Conservation (phyloP, 2,113 vertebrate species). For the Clarias batrachus region DNA sequence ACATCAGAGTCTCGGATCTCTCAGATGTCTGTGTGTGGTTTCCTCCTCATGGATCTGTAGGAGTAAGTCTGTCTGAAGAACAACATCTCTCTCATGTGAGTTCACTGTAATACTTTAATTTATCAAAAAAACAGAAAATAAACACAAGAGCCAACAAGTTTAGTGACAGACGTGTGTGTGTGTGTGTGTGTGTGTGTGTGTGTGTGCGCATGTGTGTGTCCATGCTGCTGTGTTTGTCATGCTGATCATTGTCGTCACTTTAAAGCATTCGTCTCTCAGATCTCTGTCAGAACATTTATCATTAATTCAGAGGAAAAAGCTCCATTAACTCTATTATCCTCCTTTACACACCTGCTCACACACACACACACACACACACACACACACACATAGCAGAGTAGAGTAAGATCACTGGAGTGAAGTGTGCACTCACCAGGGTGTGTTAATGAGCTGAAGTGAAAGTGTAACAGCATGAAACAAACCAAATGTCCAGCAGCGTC, state of each 20-base stretch:
- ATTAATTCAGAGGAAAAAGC: constrained; percentile 47
- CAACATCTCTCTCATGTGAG: neutral
- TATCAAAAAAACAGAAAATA: neutral
- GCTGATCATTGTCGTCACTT: constrained; percentile 61
- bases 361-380: too few relatives aligned
- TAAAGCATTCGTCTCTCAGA: constrained; percentile 55
- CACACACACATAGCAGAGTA: too few relatives aligned
- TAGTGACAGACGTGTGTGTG: neutral
- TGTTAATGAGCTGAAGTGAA: neutral
- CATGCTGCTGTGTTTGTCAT: constrained; percentile 57
- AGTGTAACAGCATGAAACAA: neutral
- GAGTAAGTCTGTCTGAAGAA: constrained; percentile 20
- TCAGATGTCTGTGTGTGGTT: constrained; percentile 26
- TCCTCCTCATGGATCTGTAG: constrained; percentile 32
- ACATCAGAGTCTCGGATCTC: constrained; percentile 35
- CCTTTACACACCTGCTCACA: neutral
- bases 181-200: constrained; percentile 54
- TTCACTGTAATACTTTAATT: neutral
- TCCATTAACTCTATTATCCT: constrained; percentile 70
- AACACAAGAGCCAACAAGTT: neutral
- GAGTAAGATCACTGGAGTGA: neutral
- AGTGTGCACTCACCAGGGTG: neutral
- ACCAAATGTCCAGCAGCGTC: neutral
- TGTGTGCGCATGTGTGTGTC: constrained; percentile 57
- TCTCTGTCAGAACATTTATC: constrained; percentile 40